Evolutionary conservation across 1,140 invertebrate genomes (phyloP).

Genomic region (Neotoxoptera formosana): DNA sequence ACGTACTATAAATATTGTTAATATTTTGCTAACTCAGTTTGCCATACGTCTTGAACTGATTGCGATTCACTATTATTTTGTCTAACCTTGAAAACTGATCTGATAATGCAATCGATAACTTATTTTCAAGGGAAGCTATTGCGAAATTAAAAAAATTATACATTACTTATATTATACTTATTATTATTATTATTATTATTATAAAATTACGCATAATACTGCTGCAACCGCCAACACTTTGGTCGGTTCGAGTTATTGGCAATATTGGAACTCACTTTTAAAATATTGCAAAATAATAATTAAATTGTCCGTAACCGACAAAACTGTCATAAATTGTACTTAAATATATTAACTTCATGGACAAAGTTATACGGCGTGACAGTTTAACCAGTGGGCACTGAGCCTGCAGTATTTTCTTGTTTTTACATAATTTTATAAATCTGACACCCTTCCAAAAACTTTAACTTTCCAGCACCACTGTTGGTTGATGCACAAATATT

Average conservation of each 20-base stretch:
- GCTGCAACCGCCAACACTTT: neutral
- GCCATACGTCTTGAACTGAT: neutral
- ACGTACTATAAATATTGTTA: too few species aligned
- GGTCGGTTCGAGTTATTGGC: neutral
- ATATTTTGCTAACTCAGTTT: neutral
- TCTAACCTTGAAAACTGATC: neutral
- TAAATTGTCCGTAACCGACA: neutral
- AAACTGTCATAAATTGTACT: constrained; percentile 8
- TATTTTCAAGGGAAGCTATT: constrained; percentile 37
- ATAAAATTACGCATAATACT: neutral
- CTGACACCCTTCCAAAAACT: neutral
- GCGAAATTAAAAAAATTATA: neutral
- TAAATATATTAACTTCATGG: constrained; percentile 6
- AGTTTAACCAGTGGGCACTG: neutral
- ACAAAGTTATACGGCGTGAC: neutral
- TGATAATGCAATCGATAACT: neutral
- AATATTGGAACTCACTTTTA: neutral
- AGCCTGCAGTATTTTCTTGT: neutral
- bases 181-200: neutral
- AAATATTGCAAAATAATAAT: constrained; percentile 27
- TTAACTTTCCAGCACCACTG: neutral
- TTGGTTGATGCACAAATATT: neutral
- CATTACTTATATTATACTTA: neutral
- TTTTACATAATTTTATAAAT: constrained; percentile 7
- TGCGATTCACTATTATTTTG: neutral